Percentiles rank a stretch among this genome's conserved stretches.
These are phyloP conservation scores for Pampusana beccarii DNA, from an alignment of 2,113 vertebrate species.

Conservation along the genomic window DNA sequence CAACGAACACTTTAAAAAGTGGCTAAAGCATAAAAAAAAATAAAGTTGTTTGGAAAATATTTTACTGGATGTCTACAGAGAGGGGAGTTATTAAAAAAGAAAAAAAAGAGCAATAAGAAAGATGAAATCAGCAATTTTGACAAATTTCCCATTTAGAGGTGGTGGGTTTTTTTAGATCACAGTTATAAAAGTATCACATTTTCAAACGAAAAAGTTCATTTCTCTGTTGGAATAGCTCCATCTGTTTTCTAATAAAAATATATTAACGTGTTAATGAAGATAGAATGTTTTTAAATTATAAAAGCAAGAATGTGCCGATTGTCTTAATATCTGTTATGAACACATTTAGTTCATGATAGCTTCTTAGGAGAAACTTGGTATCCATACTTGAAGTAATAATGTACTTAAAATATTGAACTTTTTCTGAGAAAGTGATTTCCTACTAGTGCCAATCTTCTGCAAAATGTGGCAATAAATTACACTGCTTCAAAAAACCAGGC, in stretches of 20 bases:
- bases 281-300: background rate
- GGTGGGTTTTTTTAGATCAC: background rate
- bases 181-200: background rate
- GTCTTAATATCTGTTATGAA: background rate
- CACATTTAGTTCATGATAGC: background rate
- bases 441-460: background rate
- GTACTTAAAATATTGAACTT: background rate
- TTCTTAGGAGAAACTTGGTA: background rate
- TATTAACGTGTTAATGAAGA: background rate
- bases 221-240: background rate
- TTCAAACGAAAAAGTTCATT: background rate
- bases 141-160: background rate
- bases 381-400: background rate
- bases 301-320: background rate
- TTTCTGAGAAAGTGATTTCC: background rate
- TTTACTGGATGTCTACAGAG: background rate
- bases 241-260: background rate
- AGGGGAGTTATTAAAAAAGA: background rate
- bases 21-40: background rate
- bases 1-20: background rate
- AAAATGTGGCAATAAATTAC: background rate
- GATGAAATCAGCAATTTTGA: background rate
- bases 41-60: background rate
- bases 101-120: background rate
- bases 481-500: background rate